Conservation (phyloP, 2,797 vertebrate genomes). For the Hyperoplus immaculatus region DNA sequence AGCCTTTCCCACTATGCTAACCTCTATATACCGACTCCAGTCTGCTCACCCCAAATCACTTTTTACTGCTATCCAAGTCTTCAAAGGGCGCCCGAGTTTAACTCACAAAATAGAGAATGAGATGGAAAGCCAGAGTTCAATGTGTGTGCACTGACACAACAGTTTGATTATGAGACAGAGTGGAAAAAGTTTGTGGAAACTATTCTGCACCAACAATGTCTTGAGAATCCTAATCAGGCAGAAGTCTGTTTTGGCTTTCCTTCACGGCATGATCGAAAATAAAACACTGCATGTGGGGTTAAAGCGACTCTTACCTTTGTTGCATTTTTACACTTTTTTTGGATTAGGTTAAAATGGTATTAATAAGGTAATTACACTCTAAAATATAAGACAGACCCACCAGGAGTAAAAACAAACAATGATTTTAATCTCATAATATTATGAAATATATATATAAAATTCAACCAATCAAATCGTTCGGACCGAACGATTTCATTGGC, state of each 20-base stretch:
- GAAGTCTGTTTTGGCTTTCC: constrained; percentile 14
- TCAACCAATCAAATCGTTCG: no score
- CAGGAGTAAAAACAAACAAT: no score
- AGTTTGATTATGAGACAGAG: constrained; percentile 45
- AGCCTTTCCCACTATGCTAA: constrained; percentile 43
- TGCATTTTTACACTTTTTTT: no score
- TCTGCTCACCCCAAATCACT: constrained; percentile 45
- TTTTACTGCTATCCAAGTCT: constrained; percentile 44
- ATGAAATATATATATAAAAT: no score
- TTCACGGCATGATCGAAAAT: constrained; percentile 33
- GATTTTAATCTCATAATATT: no score
- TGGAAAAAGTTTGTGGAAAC: constrained; percentile 54
- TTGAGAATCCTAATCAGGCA: constrained; percentile 45
- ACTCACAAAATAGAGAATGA: constrained; percentile 23
- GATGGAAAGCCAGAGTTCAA: constrained; percentile 16
- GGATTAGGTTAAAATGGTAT: no score
- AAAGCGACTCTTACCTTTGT: no score
- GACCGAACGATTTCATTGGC: no score
- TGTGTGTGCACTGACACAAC: constrained; percentile 9
- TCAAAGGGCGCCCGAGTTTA: constrained; percentile 40
- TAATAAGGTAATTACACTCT: no score
- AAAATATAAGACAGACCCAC: no score
- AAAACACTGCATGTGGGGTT: constrained; percentile 23
- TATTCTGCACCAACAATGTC: constrained; percentile 35
- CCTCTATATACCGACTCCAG: constrained; percentile 38